A percentile compares a stretch with the other conserved stretches of the same genome.
These are phyloP conservation scores for Cheilosia vulpina DNA, from an alignment of 2,888 invertebrate genomes.

Conservation along the genomic window DNA sequence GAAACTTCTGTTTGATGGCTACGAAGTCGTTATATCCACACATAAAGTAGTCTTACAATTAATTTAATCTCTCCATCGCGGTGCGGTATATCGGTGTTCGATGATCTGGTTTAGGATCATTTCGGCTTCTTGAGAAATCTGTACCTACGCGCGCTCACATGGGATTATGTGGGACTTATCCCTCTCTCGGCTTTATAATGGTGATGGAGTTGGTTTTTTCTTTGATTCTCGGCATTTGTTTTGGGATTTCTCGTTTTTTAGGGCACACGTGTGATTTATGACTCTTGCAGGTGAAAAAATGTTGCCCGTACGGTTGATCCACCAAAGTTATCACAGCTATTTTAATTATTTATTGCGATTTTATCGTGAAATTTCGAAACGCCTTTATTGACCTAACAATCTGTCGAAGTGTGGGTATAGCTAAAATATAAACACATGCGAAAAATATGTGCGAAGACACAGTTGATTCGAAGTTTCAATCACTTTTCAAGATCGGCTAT, in stretches of 20 bases:
- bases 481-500: too few relatives aligned
- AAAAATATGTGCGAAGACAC: too few relatives aligned
- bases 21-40: constrained; percentile 69
- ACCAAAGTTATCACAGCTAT: constrained; percentile 34
- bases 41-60: constrained; percentile 73
- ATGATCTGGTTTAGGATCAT: constrained; percentile 73
- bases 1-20: constrained; percentile 74
- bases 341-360: constrained; percentile 51
- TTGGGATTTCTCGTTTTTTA: constrained; percentile 23
- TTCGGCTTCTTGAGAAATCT: constrained; percentile 70
- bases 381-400: constrained; percentile 27
- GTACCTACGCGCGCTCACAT: constrained; percentile 65
- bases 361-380: constrained; percentile 42
- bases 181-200: constrained; percentile 28
- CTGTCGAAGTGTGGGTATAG: not conserved
- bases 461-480: too few relatives aligned
- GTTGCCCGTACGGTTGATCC: constrained; percentile 8
- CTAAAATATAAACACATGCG: too few relatives aligned
- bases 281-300: constrained; percentile 64
- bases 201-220: constrained; percentile 20
- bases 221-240: constrained; percentile 2
- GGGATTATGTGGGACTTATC: constrained; percentile 64
- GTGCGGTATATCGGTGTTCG: constrained; percentile 64
- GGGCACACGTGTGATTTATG: constrained; percentile 69
- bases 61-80: constrained; percentile 70